Base-by-base conservation (phyloP, 1,140 invertebrate species). In the Scylla paramamosain region DNA sequence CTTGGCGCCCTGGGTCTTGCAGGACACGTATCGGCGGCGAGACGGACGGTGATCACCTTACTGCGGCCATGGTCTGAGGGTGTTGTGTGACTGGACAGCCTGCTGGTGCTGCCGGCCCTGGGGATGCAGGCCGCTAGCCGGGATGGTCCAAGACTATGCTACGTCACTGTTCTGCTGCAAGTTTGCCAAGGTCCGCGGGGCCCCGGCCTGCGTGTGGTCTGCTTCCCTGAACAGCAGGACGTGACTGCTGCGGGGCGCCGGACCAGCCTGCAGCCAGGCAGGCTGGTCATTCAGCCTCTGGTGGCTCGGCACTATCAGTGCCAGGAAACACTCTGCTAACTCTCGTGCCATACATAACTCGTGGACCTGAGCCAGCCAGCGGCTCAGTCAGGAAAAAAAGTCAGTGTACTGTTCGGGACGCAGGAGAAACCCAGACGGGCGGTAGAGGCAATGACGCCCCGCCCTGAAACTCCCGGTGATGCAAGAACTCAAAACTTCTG, bases 211-310 rank as follows among this genome's bases (percentile, higher is more conserved):
- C 6, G n/a, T 77, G 20, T n/a, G n/a, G 20, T 77, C 20, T 77
- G 67, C 25, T 7, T 77, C n/a, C 20, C 2, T 8, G 1, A 20
- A n/a, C 67, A 77, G 67, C 67, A 77, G 67, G n/a, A n/a, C 8
- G n/a, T 0, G 67, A n/a, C 52, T 45, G 31, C 83, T 28, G 45
- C 67, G 86, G 94, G 91, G 67, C 82, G 28, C 91, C 92, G 90
- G 91, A 88, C 84, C 46, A 95, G 84, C 94, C 94, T 95, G 94
- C 94, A 92, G 46, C 94, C 94, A 95, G 94, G 94, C 94, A 95
- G 94, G 88, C 89, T 52, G 87, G 83, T 59, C 83, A 92, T 48
- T 32, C 91, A 32, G 52, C 91, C 92, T 82, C 39, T 86, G 32
- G n/a, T 32, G 77, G 84, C 88, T 28, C 25, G 83, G 83, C 32